These are phyloP conservation scores for Hyla sarda DNA, from an alignment of 2,113 vertebrate species.

Conservation along the genomic window DNA sequence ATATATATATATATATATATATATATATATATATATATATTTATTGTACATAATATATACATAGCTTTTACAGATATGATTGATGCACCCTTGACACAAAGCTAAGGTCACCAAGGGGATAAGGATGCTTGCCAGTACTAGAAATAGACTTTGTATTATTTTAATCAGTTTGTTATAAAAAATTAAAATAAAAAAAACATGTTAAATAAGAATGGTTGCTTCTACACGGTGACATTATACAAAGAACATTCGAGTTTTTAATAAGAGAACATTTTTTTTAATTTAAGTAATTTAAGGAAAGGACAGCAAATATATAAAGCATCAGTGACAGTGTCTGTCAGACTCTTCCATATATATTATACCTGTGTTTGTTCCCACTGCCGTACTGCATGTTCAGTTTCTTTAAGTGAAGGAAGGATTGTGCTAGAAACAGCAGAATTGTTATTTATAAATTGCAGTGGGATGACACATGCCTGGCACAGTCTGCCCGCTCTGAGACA, in stretches of 20 bases:
- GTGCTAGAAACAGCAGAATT: slow-evolving; percentile 47
- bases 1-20: too few relatives aligned
- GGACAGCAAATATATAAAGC: not conserved
- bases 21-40: too few relatives aligned
- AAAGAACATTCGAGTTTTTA: not conserved
- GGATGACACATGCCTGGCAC: slow-evolving; percentile 53
- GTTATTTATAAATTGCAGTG: slow-evolving; percentile 58
- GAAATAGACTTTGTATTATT: too few relatives aligned
- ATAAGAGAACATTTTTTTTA: too few relatives aligned
- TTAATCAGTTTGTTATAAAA: too few relatives aligned
- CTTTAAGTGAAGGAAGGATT: slow-evolving; percentile 31
- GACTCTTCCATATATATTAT: not conserved
- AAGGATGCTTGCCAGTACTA: too few relatives aligned
- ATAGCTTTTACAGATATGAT: too few relatives aligned
- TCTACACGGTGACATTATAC: not conserved
- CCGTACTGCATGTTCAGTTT: slow-evolving; percentile 45
- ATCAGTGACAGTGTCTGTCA: not conserved
- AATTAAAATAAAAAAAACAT: too few relatives aligned
- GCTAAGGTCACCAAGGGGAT: too few relatives aligned
- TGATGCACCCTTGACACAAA: too few relatives aligned
- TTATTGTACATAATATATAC: too few relatives aligned
- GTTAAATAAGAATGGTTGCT: not conserved
- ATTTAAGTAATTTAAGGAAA: too few relatives aligned
- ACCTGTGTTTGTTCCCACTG: slow-evolving; percentile 27
- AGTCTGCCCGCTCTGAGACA: slow-evolving; percentile 44